Base-by-base conservation (phyloP, 92 coral and sea anemone genomes). In the Umimayanthus kanabou region DNA sequence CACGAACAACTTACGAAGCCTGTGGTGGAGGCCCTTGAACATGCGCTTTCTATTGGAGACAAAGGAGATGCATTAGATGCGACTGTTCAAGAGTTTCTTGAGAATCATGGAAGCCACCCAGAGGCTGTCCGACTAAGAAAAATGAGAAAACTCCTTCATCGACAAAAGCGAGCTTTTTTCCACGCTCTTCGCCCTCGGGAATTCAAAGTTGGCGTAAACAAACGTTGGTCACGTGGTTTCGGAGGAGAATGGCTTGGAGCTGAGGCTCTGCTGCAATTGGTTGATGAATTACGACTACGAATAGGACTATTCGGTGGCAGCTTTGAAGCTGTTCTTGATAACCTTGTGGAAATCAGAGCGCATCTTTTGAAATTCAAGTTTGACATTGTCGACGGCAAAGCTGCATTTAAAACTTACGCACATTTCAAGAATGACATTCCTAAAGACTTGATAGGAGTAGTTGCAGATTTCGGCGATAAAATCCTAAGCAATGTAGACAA, bases 351-450 rank as follows among this genome's bases (percentile, higher is more conserved):
- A 28, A 45, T 96, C 79, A 72, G 88, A 80, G 98, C 95, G 67
- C 94, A 96, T 77, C 80, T 96, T 50, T 67, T 93, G 23, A 94
- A 91, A 87, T 96, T 93, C 85, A 74, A 76, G 22, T 94, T 96
- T 89, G 93, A 96, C 22, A 90, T 96, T 11, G 87, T 93, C 9
- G 88, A 83, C 42, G 98, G 95, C 13, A 96, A 93, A 78, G 98
- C 98, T 50, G 93, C 98, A 39, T 96, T 96, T 85, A 96, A 91
- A 76, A 96, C 98, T 8, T 89, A 94, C 2, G 98, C 98, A 4
- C 86, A 94, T 43, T 96, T 96, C 66, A 96, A 96, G 91, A 96
- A 96, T 77, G 98, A 96, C 85, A 91, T 96, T 72, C 98, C 98
- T 4, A 96, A 96, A 86, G 98, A 96, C 76, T 94, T 96, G 28